Base-by-base conservation (phyloP, 2,797 vertebrate genomes). In the Phrynocephalus guinanensis region DNA sequence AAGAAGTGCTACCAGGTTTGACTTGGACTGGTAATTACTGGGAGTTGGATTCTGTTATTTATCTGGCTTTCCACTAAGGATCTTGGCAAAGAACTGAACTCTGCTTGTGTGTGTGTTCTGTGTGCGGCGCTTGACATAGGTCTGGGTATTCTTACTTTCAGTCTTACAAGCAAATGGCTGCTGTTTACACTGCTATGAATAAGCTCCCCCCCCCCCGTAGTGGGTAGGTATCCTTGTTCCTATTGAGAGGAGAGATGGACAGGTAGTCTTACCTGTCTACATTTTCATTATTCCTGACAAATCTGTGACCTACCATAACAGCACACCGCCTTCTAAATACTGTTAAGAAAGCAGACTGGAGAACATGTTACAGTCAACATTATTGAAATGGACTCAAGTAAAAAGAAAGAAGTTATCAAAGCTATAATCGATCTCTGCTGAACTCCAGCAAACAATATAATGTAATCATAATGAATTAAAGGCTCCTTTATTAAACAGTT, bases 401-500 rank as follows among this genome's bases (percentile, higher is more conserved):
- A 84, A 89, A 71, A 86, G 89, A 87, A 86, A 6, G 7, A 4
- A 70, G 38, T 26, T 91, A 83, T 87, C 30, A 68, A 48, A 86
- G 1, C 73, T 73, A 52, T 6, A 84, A 92, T 30, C 89, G 86
- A 84, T 7, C 8, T 89, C 60, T 89, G 5, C 10, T 50, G 87
- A 63, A 68, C 16, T 60, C 5, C 66, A 18, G 56, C 5, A 18
- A 84, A 1, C 3, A 90, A 79, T 18, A 24, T 76, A 86, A 86
- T 44, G 83, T 0, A 9, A 82, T 84, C 1, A 2, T 33, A 86
- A 75, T 0, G 0, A 63, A 89, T 86, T 44, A 13, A 28, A 79
- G 72, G 3, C 0, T 88, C 91, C 90, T 92, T 87, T 44, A 91
- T 84, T 82, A 75, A 92, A 79, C 26, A 72, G 0, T 10, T 88